Conservation (phyloP, 2,797 vertebrate genomes). For the Luscinia luscinia region DNA sequence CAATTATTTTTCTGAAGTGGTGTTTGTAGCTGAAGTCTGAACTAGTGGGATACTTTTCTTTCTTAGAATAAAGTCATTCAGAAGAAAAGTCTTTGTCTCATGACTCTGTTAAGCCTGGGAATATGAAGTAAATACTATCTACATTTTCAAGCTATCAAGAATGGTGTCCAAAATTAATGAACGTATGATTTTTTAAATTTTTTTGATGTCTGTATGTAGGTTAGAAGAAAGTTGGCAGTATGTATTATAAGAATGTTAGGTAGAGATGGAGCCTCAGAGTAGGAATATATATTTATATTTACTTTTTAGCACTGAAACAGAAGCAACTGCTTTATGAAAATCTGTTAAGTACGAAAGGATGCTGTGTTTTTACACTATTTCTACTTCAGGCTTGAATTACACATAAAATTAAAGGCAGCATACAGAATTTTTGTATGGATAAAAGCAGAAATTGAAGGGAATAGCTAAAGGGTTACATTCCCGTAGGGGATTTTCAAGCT, state of each 20-base stretch:
- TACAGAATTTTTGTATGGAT: neutral
- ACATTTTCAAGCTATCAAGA: neutral
- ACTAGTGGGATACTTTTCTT: neutral
- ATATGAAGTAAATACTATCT: neutral
- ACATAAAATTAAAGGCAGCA: neutral
- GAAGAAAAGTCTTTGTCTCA: conserved; percentile 19
- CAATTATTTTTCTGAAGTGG: neutral
- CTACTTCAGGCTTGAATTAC: neutral
- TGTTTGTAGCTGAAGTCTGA: neutral
- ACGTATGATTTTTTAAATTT: neutral
- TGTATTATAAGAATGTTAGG: neutral
- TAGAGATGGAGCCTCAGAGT: neutral
- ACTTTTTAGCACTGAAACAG: neutral
- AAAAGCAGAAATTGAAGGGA: neutral
- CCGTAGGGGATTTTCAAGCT: neutral
- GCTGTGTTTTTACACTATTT: neutral
- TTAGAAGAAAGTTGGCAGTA: neutral
- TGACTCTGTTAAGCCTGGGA: neutral
- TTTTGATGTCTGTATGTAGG: neutral
- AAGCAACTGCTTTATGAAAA: neutral
- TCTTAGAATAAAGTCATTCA: neutral
- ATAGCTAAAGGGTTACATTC: neutral
- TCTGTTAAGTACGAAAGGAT: neutral
- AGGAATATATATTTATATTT: neutral
- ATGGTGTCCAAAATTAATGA: neutral